phyloP scores from a whole-genome alignment of 2,113 vertebrate genomes.

The Apteryx owenii region DNA sequence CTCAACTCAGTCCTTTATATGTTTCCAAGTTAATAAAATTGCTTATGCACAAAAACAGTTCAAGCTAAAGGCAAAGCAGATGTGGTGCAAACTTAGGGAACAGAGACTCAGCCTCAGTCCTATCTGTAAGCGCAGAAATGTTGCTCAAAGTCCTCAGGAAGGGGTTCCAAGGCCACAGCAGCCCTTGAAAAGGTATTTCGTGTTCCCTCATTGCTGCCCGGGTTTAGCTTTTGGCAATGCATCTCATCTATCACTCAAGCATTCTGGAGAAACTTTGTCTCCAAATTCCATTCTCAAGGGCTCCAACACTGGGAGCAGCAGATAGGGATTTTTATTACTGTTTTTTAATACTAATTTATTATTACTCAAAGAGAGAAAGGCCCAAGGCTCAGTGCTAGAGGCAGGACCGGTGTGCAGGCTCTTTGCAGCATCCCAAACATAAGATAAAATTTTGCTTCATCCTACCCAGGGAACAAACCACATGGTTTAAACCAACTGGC shows the following conservation, averaged over 20 bases:
- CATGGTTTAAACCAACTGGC: background rate
- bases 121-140: background rate
- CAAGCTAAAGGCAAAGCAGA: background rate
- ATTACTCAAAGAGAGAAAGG: background rate
- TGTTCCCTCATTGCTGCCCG: background rate
- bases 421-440: background rate
- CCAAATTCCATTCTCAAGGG: background rate
- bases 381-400: background rate
- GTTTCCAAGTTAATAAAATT: background rate
- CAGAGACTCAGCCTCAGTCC: accelerated
- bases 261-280: background rate
- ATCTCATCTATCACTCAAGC: background rate
- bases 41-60: background rate
- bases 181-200: background rate
- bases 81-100: background rate
- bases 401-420: background rate
- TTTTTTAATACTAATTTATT: background rate
- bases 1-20: background rate
- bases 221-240: background rate
- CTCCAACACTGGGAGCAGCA: background rate
- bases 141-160: background rate
- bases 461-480: background rate
- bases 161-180: accelerated
- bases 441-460: background rate
- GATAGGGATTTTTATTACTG: background rate